Evolutionary conservation across 2,797 vertebrate species (phyloP).

Genomic region (Periparus ater): DNA sequence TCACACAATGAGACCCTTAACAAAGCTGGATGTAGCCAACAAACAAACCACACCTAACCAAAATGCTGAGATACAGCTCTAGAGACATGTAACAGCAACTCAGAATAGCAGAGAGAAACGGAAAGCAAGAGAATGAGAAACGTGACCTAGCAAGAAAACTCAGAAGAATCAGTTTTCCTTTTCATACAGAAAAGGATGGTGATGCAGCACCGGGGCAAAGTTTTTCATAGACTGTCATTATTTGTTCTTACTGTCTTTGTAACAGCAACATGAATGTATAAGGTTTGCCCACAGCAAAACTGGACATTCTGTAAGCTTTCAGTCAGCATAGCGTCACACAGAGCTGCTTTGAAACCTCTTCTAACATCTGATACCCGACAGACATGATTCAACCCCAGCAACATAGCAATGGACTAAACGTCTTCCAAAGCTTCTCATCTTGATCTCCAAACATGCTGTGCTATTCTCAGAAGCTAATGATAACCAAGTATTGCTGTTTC

Average conservation of each 20-base stretch:
- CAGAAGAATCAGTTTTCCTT: not conserved
- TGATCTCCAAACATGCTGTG: not conserved
- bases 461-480: not conserved
- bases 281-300: not conserved
- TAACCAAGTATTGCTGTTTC: not conserved
- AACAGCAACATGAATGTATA: not conserved
- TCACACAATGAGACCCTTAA: not conserved
- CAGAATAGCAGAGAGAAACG: not conserved
- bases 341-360: not conserved
- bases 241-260: not conserved
- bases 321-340: not conserved
- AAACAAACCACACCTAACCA: not conserved
- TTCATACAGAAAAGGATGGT: not conserved
- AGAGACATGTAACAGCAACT: not conserved
- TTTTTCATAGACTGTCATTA: not conserved
- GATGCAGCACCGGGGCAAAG: not conserved
- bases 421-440: not conserved
- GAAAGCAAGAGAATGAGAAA: not conserved
- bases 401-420: fast-evolving
- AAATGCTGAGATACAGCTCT: not conserved
- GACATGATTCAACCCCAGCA: fast-evolving
- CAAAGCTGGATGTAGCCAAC: not conserved
- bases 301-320: not conserved
- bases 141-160: not conserved
- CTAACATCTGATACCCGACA: not conserved